phyloP scores from a whole-genome alignment of 2,797 vertebrate species.

The Lithobates pipiens region DNA sequence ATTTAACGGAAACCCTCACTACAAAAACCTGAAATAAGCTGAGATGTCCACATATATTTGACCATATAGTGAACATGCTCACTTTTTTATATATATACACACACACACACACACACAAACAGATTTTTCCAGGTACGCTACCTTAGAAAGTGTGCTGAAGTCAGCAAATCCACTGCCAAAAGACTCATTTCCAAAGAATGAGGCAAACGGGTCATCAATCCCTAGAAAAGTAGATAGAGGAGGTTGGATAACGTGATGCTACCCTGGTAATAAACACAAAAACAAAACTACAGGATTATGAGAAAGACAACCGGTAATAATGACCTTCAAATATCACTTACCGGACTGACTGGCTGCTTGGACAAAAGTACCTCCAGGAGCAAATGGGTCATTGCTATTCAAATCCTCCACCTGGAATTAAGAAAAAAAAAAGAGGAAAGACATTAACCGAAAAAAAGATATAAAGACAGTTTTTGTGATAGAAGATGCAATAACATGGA shows the following conservation, averaged over 20 bases:
- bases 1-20: too few relatives aligned
- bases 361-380: conserved; percentile 91
- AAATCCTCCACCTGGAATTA: conserved; percentile 81
- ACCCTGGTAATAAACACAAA: too few relatives aligned
- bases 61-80: too few relatives aligned
- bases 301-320: too few relatives aligned
- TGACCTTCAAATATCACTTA: conserved; percentile 68
- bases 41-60: too few relatives aligned
- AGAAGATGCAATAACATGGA: too few relatives aligned
- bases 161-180: conserved; percentile 94
- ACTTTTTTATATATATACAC: too few relatives aligned
- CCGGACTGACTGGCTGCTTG: conserved; percentile 86
- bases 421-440: background rate
- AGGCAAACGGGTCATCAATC: conserved; percentile 89
- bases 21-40: too few relatives aligned
- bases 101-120: background rate
- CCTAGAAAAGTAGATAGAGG: conserved; percentile 60
- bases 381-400: conserved; percentile 92
- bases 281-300: too few relatives aligned
- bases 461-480: too few relatives aligned
- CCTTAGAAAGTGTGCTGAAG: conserved; percentile 91
- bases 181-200: conserved; percentile 92
- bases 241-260: too few relatives aligned
- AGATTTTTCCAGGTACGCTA: conserved; percentile 66
- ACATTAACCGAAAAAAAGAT: too few relatives aligned